Base-by-base conservation (phyloP, 1,140 invertebrate genomes). In the Hetaerina americana region DNA sequence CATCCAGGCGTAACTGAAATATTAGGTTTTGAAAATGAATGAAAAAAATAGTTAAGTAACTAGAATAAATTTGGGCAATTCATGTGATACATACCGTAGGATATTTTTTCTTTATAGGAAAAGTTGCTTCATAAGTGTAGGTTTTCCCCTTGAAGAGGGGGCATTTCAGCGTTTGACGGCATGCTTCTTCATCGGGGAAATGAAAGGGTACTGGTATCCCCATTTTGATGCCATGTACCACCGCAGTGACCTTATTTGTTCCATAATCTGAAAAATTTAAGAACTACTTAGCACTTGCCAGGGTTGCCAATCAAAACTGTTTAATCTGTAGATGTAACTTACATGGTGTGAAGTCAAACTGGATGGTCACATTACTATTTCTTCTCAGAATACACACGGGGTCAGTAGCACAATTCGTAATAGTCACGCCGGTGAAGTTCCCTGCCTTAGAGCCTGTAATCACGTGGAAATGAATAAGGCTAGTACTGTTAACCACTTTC, bases 151-250 rank as follows among this genome's bases (percentile, higher is more conserved):
- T 80, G 70, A 83, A 82, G 5, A 92, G 72, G 0, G 91, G 91
- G 76, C 91, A 93, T 5, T 77, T 78, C 88, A 40, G 84, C 86
- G 72, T 78, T 26, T 85, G 83, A 27, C 82, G 77, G 77, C 91
- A 93, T 5, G 85, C 90, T 77, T 92, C 81, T 0, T 86, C 81
- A 76, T 92, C 86, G 6, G 85, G 79, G 72, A 92, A 76, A 12
- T 85, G 85, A 77, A 92, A 93, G 26, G 90, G 89, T 72, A 91
- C 81, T 0, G 88, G 86, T 15, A 91, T 77, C 67, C 86, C 87
- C 77, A 86, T 80, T 24, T 93, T 82, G 29, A 91, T 82, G 2
- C 91, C 91, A 80, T 91, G 87, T 0, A 91, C 87, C 1, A 87
- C 84, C 1, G 87, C 85, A 26, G 79, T 84, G 3, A 90, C 77